Evolutionary conservation across 1,140 invertebrate genomes (phyloP).

Genomic region (Cotesia glomerata): DNA sequence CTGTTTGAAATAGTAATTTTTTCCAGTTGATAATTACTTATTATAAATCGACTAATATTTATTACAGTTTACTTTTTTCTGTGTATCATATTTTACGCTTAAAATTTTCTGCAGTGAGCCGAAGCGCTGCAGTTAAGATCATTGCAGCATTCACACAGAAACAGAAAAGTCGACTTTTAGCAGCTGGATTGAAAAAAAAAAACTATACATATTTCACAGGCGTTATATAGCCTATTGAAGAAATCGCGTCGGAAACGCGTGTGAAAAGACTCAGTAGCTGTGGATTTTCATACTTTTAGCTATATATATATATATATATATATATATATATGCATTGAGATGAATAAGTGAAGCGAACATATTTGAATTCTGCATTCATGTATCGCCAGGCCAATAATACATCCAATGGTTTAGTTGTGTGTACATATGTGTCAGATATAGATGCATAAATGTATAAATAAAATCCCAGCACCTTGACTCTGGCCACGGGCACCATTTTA

Average conservation of each 20-base stretch:
- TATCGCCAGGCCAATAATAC: background rate
- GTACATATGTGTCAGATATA: background rate
- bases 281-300: background rate
- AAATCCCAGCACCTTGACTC: constrained; percentile 5
- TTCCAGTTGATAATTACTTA: no score
- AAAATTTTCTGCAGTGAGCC: constrained; percentile 2
- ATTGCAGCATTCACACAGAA: background rate
- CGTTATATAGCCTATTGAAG: constrained; percentile 18
- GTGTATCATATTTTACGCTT: background rate
- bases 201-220: constrained; percentile 14
- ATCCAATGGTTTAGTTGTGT: background rate
- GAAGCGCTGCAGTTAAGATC: background rate
- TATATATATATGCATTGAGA: background rate
- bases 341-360: background rate
- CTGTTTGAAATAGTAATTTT: no score
- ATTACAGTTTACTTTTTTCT: no score
- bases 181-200: background rate
- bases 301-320: constrained; percentile 5
- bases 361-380: background rate
- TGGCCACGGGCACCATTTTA: constrained; percentile 4
- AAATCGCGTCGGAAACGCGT: constrained; percentile 27
- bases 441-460: background rate
- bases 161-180: background rate
- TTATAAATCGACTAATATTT: no score
- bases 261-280: constrained; percentile 17